Conservation (phyloP, 1,140 invertebrate genomes). For the Micrasema longulum region DNA sequence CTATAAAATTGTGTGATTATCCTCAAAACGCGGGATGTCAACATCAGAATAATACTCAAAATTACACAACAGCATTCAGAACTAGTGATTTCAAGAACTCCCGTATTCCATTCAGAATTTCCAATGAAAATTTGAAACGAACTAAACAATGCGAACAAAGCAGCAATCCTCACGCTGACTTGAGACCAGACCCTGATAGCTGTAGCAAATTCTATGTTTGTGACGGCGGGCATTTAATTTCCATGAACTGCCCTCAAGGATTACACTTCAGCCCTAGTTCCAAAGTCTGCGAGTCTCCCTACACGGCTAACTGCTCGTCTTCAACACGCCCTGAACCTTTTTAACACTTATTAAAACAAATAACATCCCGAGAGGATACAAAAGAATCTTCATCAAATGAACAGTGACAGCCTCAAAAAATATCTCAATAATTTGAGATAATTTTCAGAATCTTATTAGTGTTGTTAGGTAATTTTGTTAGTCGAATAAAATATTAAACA, state of each 20-base stretch:
- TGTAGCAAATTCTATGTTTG: conserved; percentile 73
- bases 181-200: conserved; percentile 63
- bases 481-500: too few species aligned
- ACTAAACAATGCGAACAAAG: not conserved
- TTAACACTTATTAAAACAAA: too few species aligned
- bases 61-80: conserved; percentile 1
- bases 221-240: conserved; percentile 61
- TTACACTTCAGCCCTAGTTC: conserved; percentile 58
- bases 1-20: conserved; percentile 32
- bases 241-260: conserved; percentile 58
- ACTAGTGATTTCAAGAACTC: not conserved
- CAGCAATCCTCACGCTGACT: conserved; percentile 32
- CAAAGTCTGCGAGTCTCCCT: conserved; percentile 59
- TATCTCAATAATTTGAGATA: too few species aligned
- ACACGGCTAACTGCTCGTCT: conserved; percentile 52
- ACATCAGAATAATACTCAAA: not conserved
- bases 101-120: too few species aligned
- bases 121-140: not conserved
- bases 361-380: too few species aligned
- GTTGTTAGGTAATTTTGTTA: too few species aligned
- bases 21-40: conserved; percentile 29
- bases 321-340: too few species aligned
- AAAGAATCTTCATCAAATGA: too few species aligned
- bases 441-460: too few species aligned
- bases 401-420: too few species aligned